Evolutionary conservation across 1,140 invertebrate genomes (phyloP), one percentile per base, ranked within the genome.

Genomic region (Bombus difficillimus): DNA sequence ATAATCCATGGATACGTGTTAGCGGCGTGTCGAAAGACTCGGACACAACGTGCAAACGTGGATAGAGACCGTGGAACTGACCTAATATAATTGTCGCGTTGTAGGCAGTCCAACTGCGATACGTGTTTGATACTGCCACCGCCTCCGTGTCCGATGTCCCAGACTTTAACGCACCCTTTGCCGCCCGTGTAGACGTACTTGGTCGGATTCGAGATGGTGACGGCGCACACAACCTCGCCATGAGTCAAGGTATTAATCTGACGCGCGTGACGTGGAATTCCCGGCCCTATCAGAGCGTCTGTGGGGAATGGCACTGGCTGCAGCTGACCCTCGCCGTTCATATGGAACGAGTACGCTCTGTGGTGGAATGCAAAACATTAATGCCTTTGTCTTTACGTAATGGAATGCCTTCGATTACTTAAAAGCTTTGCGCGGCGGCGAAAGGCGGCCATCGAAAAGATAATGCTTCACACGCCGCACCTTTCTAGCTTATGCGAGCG

Each of bases 141-240:
- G 25, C 96, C 97, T 6, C 98, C 97, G 92, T 98, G 97, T 92
- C 97, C 97, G 90, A 99, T 98, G 92, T 98, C 97, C 97, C 97
- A 98, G n/a, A 99, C 98, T 96, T 99, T 99, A 72, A 99, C 99
- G 95, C 98, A 99, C 72, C 99, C 99, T 95, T 99, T 99, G 79
- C 99, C 99, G n/a, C 99, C 99, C 25, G 99, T 99, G 95, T 99
- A 99, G 12, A 99, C 98, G 94, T 99, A 98, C 94, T 98, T 97
- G 82, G 98, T 98, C 64, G 98, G 97, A 95, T 98, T 98, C 94
- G 96, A 99, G 96, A 96, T 98, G 95, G 95, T 99, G 95, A 96
- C 99, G 94, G 97, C 99, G 97, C 95, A 99, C 95, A 97, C 97
- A 39, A 97, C 94, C 95, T 99, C 99, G 18, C 99, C 99, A 94